These are phyloP conservation scores for Corythaeola cristata DNA, from an alignment of 2,113 vertebrate species.

Conservation along the genomic window DNA sequence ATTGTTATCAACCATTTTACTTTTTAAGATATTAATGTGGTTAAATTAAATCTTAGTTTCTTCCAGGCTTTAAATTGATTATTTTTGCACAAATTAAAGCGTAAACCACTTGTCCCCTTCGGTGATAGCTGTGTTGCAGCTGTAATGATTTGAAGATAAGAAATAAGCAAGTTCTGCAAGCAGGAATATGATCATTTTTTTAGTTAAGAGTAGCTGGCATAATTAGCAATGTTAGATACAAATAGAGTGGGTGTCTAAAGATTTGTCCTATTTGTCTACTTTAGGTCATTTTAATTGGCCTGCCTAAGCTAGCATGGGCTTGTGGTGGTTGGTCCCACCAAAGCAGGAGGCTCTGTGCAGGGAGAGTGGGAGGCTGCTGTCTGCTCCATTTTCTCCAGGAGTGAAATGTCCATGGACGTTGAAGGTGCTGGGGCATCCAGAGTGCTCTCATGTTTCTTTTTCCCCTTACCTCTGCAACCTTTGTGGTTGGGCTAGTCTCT, in stretches of 20 bases:
- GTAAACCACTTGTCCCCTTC: background rate
- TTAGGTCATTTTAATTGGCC: background rate
- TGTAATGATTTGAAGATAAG: background rate
- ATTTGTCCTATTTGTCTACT: background rate
- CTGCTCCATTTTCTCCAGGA: background rate
- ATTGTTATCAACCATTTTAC: background rate
- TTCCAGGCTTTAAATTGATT: background rate
- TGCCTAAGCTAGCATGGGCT: background rate
- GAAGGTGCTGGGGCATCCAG: background rate
- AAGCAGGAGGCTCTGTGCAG: background rate
- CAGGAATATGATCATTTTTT: background rate
- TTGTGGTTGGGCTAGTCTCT: background rate
- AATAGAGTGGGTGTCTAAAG: background rate
- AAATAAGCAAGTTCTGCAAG: background rate
- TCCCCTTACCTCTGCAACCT: background rate
- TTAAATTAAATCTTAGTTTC: background rate
- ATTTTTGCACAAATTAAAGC: background rate
- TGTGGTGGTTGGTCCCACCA: background rate
- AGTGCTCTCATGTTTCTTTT: background rate
- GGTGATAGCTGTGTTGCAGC: background rate
- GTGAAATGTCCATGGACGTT: accelerated
- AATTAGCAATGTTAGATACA: background rate
- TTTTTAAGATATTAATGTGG: background rate
- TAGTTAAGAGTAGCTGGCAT: background rate
- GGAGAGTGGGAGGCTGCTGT: background rate